Evolutionary conservation across 2,797 vertebrate species (phyloP).

Genomic region (Furcifer pardalis): DNA sequence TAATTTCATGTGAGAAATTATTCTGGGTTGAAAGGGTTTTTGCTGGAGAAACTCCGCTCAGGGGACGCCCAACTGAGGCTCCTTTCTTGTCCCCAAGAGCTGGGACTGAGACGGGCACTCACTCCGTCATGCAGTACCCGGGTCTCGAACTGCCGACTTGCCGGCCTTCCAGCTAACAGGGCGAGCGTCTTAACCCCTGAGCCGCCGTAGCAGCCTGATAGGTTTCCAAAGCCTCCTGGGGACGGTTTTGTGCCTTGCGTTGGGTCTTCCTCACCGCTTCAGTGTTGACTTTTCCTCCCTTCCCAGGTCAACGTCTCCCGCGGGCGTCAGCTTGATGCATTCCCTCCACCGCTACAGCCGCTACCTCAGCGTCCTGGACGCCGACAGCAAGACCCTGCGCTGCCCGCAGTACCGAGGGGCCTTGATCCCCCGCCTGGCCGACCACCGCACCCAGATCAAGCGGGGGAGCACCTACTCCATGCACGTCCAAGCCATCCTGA

Average conservation of each 20-base stretch:
- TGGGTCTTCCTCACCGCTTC: neutral
- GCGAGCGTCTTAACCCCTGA: too few relatives aligned
- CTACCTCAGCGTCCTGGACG: conserved; percentile 92
- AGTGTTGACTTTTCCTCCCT: neutral
- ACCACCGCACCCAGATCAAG: conserved; percentile 94
- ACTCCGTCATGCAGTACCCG: too few relatives aligned
- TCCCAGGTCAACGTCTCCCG: conserved; percentile 85
- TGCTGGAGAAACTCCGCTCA: too few relatives aligned
- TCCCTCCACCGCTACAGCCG: conserved; percentile 93
- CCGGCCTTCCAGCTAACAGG: too few relatives aligned
- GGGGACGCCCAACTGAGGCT: too few relatives aligned
- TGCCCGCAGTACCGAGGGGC: conserved; percentile 88
- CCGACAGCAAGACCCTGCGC: conserved; percentile 92
- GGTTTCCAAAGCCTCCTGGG: accelerated
- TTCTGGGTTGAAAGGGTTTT: too few relatives aligned
- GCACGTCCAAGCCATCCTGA: conserved; percentile 88
- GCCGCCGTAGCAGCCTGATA: too few relatives aligned
- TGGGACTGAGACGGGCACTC: too few relatives aligned
- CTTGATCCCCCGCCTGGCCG: conserved; percentile 86
- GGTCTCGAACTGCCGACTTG: too few relatives aligned
- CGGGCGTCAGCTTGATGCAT: conserved; percentile 81
- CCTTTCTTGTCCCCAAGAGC: too few relatives aligned
- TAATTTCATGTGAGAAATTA: too few relatives aligned
- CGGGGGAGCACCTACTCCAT: conserved; percentile 95
- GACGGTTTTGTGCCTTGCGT: neutral